Evolutionary conservation across 2,888 invertebrate genomes (phyloP), one percentile per base, ranked within the genome.

Genomic region (Megalurothrips usitatus): DNA sequence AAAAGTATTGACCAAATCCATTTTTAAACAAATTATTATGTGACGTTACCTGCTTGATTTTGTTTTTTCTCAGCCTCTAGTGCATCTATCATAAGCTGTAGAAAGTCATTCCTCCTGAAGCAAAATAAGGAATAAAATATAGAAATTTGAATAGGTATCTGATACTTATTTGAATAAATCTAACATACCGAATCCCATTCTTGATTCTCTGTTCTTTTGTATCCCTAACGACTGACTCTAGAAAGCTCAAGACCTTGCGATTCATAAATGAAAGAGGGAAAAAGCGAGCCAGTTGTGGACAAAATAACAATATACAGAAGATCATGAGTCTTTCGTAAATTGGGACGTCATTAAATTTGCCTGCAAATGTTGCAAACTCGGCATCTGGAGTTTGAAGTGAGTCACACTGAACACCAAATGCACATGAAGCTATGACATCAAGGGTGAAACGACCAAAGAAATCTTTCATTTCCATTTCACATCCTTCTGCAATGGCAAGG

Each of bases 391-490:
- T 87, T 79, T 86, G 87, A n/a, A 90, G 85, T 11, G 89, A 88
- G 83, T 89, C 88, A 82, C 89, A 88, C 84, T 89, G 88, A 19
- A 90, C 88, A 1, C 90, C 90, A 86, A 90, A 90, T 26, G 90
- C 90, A 85, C 90, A 90, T 26, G 89, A 88, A n/a, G 90, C 90
- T 81, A 90, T 90, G 1, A 90, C 89, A 85, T 90, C 90, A 81
- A 90, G 84, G 1, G 90, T 90, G 81, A 88, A 90, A 84, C 90
- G 89, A 0, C 90, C 90, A 85, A 89, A 89, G 43, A 89, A 87
- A 82, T 89, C 88, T 85, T 90, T 90, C 88, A 90, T 88, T 84
- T 90, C 90, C n/a, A 90, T 85, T 78, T 88, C 89, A 84, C 86
- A 86, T 28, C 81, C 82, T 48, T 81, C 82, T 79, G 81, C 83